Evolutionary conservation across 2,888 invertebrate genomes (phyloP).

Genomic region (Troides aeacus): DNA sequence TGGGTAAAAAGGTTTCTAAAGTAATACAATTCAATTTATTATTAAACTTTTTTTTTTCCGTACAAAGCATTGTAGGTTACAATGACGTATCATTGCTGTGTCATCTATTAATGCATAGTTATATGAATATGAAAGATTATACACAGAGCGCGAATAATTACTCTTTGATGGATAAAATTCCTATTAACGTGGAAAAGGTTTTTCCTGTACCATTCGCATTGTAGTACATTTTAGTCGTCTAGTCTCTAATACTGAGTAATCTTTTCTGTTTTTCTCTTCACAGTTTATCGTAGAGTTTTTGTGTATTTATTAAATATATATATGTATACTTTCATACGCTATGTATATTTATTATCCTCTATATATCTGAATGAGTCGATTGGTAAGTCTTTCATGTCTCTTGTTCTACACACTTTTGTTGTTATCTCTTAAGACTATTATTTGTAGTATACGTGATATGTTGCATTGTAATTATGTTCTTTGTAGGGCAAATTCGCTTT

Average conservation of each 20-base stretch:
- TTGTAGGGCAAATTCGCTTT: no score
- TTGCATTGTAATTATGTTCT: no score
- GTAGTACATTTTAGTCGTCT: not conserved
- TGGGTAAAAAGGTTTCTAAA: not conserved
- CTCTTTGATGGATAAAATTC: constrained; percentile 19
- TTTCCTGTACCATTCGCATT: constrained; percentile 23
- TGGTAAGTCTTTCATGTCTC: no score
- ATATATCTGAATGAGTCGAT: no score
- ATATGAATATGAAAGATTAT: constrained; percentile 10
- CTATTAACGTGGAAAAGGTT: constrained; percentile 26
- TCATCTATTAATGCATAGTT: constrained; percentile 2
- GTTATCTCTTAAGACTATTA: no score
- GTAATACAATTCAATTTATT: not conserved
- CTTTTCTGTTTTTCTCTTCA: no score
- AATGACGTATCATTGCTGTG: constrained; percentile 10
- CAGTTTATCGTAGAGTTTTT: no score
- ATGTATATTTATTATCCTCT: no score
- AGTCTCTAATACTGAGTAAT: not conserved
- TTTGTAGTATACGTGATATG: no score
- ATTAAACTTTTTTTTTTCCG: not conserved
- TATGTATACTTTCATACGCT: no score
- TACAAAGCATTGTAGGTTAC: not conserved
- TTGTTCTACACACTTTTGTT: no score
- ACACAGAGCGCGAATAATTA: constrained; percentile 5
- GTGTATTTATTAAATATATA: no score